These are phyloP conservation scores for Polyploca ridens DNA, from an alignment of 2,888 invertebrate genomes.

Conservation along the genomic window DNA sequence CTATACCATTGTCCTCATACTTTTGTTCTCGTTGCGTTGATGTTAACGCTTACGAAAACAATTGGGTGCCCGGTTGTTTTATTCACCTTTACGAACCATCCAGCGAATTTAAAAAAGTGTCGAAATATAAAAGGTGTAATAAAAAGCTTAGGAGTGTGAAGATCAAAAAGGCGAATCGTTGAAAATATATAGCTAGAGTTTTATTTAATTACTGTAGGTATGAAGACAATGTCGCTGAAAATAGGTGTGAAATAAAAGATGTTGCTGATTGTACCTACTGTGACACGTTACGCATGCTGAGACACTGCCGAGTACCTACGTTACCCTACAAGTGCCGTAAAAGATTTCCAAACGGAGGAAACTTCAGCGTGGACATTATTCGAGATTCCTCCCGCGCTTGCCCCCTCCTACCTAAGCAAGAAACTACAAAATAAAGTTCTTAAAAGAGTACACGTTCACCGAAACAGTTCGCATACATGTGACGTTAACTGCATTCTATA, in stretches of 20 bases:
- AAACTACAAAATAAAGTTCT: constrained; percentile 64
- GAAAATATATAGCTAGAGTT: neutral
- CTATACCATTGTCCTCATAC: constrained; percentile 16
- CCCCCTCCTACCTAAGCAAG: constrained; percentile 19
- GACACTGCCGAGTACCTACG: neutral
- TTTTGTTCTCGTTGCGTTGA: constrained; percentile 19
- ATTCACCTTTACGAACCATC: neutral
- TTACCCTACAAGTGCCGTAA: constrained; percentile 26
- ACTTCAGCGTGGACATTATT: constrained; percentile 56
- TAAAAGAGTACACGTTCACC: constrained; percentile 58
- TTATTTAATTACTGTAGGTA: neutral
- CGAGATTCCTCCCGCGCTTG: constrained; percentile 52
- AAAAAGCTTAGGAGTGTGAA: neutral
- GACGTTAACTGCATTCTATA: constrained; percentile 78
- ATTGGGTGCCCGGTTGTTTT: neutral
- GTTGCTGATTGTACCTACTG: too few species aligned
- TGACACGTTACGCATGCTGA: too few species aligned
- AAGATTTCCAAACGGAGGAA: constrained; percentile 48
- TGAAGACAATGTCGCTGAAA: too few species aligned
- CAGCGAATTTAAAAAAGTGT: neutral
- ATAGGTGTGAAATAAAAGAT: too few species aligned
- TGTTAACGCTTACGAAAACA: neutral
- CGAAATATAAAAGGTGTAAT: neutral
- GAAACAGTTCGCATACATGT: constrained; percentile 65
- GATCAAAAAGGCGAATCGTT: neutral